A percentile compares a stretch with the other conserved stretches of the same genome.
These are phyloP conservation scores for Anaspis maculata DNA, from an alignment of 2,888 invertebrate genomes.

Conservation along the genomic window DNA sequence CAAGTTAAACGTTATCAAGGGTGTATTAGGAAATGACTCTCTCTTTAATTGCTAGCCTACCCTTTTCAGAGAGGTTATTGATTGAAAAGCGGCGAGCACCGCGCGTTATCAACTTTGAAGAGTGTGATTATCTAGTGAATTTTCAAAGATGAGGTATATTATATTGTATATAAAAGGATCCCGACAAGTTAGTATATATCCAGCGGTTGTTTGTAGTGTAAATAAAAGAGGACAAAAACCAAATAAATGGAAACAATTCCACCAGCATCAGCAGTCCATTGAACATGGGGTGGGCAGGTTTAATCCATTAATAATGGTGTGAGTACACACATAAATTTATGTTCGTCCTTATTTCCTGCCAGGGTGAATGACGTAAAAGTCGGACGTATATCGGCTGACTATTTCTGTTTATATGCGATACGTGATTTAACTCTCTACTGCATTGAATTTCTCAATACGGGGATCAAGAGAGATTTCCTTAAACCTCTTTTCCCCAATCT, in stretches of 20 bases:
- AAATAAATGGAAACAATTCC: conserved; percentile 16
- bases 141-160: too few species aligned
- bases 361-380: conserved; percentile 10
- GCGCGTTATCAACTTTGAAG: too few species aligned
- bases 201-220: conserved; percentile 10
- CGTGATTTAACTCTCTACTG: conserved; percentile 14
- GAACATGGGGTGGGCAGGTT: conserved; percentile 11
- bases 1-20: conserved; percentile 9
- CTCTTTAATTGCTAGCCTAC: conserved; percentile 7
- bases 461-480: conserved; percentile 11
- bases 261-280: conserved; percentile 10
- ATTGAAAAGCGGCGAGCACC: too few species aligned
- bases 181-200: too few species aligned
- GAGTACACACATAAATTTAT: conserved; percentile 15
- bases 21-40: conserved; percentile 11
- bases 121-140: too few species aligned
- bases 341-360: conserved; percentile 13
- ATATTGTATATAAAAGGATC: too few species aligned
- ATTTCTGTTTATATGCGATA: conserved; percentile 15
- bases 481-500: too few species aligned
- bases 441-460: conserved; percentile 12
- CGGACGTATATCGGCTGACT: conserved; percentile 6
- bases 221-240: conserved; percentile 13
- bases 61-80: conserved; percentile 9
- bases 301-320: conserved; percentile 15